These are phyloP conservation scores for Hypotaenidia okinawae DNA, from an alignment of 2,797 vertebrate species.

Conservation along the genomic window DNA sequence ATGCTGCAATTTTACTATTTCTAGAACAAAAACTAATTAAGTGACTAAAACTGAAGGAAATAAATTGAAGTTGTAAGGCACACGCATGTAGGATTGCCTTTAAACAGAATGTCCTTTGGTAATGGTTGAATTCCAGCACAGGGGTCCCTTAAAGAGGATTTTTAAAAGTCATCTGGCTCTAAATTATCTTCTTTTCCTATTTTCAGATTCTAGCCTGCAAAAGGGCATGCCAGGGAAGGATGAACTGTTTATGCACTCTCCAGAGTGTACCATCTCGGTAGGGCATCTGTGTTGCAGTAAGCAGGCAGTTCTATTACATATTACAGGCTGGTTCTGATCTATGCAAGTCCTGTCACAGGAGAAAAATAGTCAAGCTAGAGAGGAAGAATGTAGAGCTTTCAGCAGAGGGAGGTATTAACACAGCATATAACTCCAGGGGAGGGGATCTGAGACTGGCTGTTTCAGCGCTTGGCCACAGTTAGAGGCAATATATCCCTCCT, in stretches of 20 bases:
- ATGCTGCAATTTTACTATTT: slow-evolving; percentile 36
- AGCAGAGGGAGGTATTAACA: slow-evolving; percentile 79
- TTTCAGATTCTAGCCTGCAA: not conserved
- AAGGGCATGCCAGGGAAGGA: not conserved
- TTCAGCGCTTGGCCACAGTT: not conserved
- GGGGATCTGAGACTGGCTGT: not conserved
- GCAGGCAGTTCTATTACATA: not conserved
- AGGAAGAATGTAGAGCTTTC: slow-evolving; percentile 64
- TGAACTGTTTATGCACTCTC: not conserved
- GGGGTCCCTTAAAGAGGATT: not conserved
- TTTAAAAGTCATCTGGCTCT: slow-evolving; percentile 21
- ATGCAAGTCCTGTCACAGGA: not conserved
- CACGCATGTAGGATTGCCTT: not conserved
- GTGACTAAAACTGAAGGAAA: slow-evolving; percentile 6
- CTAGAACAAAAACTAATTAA: slow-evolving; percentile 48
- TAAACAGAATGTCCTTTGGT: not conserved
- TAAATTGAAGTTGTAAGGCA: not conserved
- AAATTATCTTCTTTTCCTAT: slow-evolving; percentile 8
- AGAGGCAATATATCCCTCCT: not conserved
- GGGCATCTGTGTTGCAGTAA: not conserved
- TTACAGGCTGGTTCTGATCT: not conserved
- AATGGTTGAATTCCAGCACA: not conserved
- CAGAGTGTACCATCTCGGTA: not conserved
- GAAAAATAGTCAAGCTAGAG: not conserved
- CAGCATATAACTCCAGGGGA: slow-evolving; percentile 41